phyloP scores from a whole-genome alignment of 1,140 invertebrate species.

The Uloborus diversus region DNA sequence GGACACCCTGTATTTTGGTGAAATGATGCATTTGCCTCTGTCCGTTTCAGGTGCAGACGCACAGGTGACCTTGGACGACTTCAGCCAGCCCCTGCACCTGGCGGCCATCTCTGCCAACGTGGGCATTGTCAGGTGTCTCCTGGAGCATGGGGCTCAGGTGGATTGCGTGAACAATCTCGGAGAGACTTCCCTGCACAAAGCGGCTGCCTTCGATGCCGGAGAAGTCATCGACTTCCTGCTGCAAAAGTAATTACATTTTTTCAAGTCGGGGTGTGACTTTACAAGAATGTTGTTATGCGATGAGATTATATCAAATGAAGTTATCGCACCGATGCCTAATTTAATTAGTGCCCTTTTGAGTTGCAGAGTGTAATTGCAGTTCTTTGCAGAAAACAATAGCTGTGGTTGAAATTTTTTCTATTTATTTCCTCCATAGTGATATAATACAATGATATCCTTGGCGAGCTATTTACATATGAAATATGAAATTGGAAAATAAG shows the following conservation, averaged over 20 bases:
- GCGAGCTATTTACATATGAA: too few species aligned
- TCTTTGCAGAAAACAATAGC: too few species aligned
- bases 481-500: too few species aligned
- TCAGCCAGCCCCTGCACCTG: constrained; percentile 65
- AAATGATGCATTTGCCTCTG: neutral
- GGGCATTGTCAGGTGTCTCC: constrained; percentile 63
- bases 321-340: too few species aligned
- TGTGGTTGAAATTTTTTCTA: too few species aligned
- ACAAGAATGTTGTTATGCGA: neutral
- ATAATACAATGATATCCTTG: too few species aligned
- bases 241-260: constrained; percentile 61
- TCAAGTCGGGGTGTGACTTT: neutral
- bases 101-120: constrained; percentile 66
- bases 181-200: constrained; percentile 68
- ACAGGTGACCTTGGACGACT: constrained; percentile 64
- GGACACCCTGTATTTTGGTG: too few species aligned
- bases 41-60: constrained; percentile 64
- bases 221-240: constrained; percentile 65
- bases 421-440: too few species aligned
- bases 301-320: too few species aligned
- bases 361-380: too few species aligned
- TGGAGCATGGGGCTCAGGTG: constrained; percentile 65
- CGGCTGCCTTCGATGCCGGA: constrained; percentile 64
- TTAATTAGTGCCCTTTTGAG: too few species aligned
- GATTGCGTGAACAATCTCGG: constrained; percentile 66